A percentile compares a stretch with the other conserved stretches of the same genome.
Conservation (phyloP, 2,888 invertebrate genomes). For the Pasiphila rectangulata region DNA sequence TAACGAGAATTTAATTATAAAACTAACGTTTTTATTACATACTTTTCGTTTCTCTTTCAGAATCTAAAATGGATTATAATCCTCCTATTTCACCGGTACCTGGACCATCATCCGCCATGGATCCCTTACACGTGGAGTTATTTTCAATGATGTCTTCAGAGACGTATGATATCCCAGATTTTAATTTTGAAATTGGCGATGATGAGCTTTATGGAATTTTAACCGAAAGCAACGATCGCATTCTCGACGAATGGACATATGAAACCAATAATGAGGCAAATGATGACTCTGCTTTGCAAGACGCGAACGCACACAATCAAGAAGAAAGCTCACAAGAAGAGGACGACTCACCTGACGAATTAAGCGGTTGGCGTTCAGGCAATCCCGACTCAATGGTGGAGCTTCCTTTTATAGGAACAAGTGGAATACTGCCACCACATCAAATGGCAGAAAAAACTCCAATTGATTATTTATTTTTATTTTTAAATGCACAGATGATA, state of each 20-base stretch:
- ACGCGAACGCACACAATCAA: neutral
- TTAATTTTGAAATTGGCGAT: slow-evolving; percentile 15
- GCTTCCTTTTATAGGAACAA: slow-evolving; percentile 13
- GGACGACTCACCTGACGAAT: slow-evolving; percentile 3
- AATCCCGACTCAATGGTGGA: slow-evolving; percentile 4
- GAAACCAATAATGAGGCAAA: slow-evolving; percentile 19
- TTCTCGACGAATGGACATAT: slow-evolving; percentile 15
- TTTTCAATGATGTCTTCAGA: slow-evolving; percentile 22
- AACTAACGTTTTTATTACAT: neutral
- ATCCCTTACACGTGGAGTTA: slow-evolving; percentile 14
- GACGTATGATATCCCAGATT: slow-evolving; percentile 19
- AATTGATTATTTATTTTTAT: slow-evolving; percentile 14
- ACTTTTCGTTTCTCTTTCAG: neutral
- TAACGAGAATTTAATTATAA: neutral
- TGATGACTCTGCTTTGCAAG: slow-evolving; percentile 8
- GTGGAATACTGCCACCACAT: slow-evolving; percentile 13
- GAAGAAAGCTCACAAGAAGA: slow-evolving; percentile 13
- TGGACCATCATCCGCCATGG: slow-evolving; percentile 8
- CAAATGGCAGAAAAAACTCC: slow-evolving; percentile 13
- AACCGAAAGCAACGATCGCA: slow-evolving; percentile 12
- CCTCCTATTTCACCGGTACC: neutral
- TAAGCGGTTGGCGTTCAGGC: neutral
- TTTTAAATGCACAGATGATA: slow-evolving; percentile 13
- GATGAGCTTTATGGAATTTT: slow-evolving; percentile 26
- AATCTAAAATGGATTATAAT: neutral